Conservation (phyloP, 2,113 vertebrate genomes). For the Nymphicus hollandicus region DNA sequence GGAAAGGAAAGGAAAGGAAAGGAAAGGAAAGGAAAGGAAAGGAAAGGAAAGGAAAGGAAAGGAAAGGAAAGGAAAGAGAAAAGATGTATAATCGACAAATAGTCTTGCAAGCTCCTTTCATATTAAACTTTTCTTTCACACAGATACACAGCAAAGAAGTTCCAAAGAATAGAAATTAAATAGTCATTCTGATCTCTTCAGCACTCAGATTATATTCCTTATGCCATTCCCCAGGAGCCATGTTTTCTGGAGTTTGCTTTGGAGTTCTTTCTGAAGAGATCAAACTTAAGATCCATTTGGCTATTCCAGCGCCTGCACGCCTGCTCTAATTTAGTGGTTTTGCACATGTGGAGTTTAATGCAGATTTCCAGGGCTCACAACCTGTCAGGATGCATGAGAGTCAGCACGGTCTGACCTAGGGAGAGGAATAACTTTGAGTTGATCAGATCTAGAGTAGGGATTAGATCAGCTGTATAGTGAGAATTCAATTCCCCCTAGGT, state of each 20-base stretch:
- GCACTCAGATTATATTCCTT: not conserved
- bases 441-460: not conserved
- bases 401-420: not conserved
- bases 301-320: not conserved
- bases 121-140: not conserved
- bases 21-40: accelerated
- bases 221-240: not conserved
- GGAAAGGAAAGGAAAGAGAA: accelerated
- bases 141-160: not conserved
- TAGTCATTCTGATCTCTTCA: not conserved
- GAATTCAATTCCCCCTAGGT: not conserved
- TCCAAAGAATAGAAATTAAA: not conserved
- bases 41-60: accelerated
- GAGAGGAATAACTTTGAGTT: conserved; percentile 5
- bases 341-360: not conserved
- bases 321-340: conserved; percentile 33
- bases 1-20: accelerated
- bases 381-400: not conserved
- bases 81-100: not conserved
- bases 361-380: not conserved
- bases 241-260: not conserved
- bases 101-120: not conserved
- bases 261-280: not conserved
- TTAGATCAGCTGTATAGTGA: not conserved
- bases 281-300: not conserved